These are phyloP conservation scores for Drosophila grimshawi DNA, from an alignment of 1,140 invertebrate genomes.

Conservation along the genomic window DNA sequence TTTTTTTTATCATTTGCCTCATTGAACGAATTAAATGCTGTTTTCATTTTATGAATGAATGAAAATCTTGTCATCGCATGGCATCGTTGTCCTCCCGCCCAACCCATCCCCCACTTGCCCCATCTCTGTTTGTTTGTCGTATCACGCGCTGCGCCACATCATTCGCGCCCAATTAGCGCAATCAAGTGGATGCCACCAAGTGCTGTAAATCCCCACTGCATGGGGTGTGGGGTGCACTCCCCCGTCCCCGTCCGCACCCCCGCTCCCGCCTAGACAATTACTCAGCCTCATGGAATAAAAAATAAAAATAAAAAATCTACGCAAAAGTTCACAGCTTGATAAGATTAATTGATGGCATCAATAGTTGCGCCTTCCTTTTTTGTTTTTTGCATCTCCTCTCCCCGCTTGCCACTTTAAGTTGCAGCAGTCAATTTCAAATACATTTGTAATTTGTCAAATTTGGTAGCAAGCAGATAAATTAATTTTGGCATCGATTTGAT, in stretches of 20 bases:
- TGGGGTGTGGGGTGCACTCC: too few species aligned
- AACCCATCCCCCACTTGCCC: too few species aligned
- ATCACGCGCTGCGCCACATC: slow-evolving; percentile 43
- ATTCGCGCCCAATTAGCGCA: slow-evolving; percentile 73
- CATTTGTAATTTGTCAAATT: slow-evolving; percentile 82
- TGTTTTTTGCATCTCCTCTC: neutral
- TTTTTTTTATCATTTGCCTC: slow-evolving; percentile 13
- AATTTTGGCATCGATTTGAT: slow-evolving; percentile 84
- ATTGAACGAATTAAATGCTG: slow-evolving; percentile 41
- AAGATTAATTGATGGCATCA: slow-evolving; percentile 63
- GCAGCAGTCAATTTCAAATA: slow-evolving; percentile 74
- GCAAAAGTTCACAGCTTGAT: slow-evolving; percentile 72
- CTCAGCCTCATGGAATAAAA: slow-evolving; percentile 4
- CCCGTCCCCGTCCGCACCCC: neutral
- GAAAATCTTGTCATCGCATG: slow-evolving; percentile 50
- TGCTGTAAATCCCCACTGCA: neutral
- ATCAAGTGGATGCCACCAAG: slow-evolving; percentile 55
- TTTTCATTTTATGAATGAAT: slow-evolving; percentile 33
- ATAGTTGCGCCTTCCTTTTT: neutral
- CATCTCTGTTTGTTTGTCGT: slow-evolving; percentile 1
- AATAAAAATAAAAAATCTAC: slow-evolving; percentile 52
- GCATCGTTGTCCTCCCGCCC: neutral
- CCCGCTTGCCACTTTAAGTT: neutral
- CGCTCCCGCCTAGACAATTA: slow-evolving; percentile 23
- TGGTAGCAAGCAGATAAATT: slow-evolving; percentile 82